Evolutionary conservation across 2,888 invertebrate species (phyloP), one percentile per base, ranked within the genome.

Genomic region (Blastobasis lacticolella): DNA sequence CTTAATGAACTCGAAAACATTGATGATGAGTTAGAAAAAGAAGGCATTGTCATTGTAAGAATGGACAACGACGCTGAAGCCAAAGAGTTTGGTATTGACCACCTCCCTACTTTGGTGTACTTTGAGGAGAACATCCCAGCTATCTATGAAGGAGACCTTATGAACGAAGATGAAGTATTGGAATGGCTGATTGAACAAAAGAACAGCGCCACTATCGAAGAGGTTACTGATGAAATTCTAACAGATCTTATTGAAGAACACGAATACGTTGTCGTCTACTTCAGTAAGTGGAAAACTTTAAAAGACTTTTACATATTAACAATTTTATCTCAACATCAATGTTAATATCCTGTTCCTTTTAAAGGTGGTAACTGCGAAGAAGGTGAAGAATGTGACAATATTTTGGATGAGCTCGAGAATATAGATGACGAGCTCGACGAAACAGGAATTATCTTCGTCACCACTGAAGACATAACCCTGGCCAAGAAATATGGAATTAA

Each of bases 341-440:
- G 42, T 38, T 47, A 43, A 10, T 51, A 53, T 7, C 40, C 44
- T 40, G n/a, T 49, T 45, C 45, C 9, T 8, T 37, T 71, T 78
- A 48, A 57, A 92, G 92, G 92, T 75, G 95, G 96, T 37, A 93
- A 93, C 62, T 96, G 96, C 69, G 95, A 95, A 66, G 94, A 95
- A 57, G 96, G 96, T 10, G 94, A 95, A 63, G 91, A 94, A 69
- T 97, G 97, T 68, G 95, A 96, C 63, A 91, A 92, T 61, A 95
- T 97, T 57, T 83, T 97, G 10, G 92, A 94, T 37, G 95, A 96
- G 68, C 83, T 97, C 54, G 97, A 97, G 77, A 95, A 95, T 69
- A 97, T 97, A 62, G 97, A 97, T 64, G 97, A 97, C 73, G 97
- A 97, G 73, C 84, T 97, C 1, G 97, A 97, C 72, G 96, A 97